Evolutionary conservation across 1,140 invertebrate genomes (phyloP).

Genomic region (Harpegnathos saltator): DNA sequence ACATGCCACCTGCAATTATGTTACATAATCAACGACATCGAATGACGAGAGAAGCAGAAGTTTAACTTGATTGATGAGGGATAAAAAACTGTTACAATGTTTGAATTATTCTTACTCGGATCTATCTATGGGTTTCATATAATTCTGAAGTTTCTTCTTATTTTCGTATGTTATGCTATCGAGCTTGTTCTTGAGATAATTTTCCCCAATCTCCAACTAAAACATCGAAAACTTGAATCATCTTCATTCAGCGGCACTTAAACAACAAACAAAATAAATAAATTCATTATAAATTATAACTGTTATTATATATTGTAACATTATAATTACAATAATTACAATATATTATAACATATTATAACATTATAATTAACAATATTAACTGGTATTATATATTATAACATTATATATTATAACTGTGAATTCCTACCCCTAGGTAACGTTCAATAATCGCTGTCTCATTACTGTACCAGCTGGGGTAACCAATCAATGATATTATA

Average conservation of each 20-base stretch:
- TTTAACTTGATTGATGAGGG: background rate
- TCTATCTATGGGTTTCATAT: conserved; percentile 11
- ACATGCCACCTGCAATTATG: conserved; percentile 73
- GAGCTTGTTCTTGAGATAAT: conserved; percentile 71
- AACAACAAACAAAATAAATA: background rate
- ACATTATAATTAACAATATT: too few species aligned
- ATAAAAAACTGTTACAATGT: background rate
- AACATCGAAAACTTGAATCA: conserved; percentile 16
- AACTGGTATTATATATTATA: too few species aligned
- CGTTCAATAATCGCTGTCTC: conserved; percentile 84
- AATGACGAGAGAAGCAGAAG: too few species aligned
- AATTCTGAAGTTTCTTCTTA: background rate
- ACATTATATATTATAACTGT: too few species aligned
- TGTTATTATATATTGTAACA: too few species aligned
- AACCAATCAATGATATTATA: conserved; percentile 89
- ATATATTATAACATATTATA: too few species aligned
- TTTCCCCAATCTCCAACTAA: conserved; percentile 62
- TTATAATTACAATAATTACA: too few species aligned
- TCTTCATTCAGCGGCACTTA: background rate
- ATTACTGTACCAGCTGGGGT: conserved; percentile 88
- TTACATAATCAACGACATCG: background rate
- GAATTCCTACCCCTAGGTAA: conserved; percentile 80
- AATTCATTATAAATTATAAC: too few species aligned
- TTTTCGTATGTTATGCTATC: conserved; percentile 47
- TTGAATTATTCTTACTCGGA: background rate